phyloP scores from a whole-genome alignment of 2,797 vertebrate genomes.

The Galago senegalensis region DNA sequence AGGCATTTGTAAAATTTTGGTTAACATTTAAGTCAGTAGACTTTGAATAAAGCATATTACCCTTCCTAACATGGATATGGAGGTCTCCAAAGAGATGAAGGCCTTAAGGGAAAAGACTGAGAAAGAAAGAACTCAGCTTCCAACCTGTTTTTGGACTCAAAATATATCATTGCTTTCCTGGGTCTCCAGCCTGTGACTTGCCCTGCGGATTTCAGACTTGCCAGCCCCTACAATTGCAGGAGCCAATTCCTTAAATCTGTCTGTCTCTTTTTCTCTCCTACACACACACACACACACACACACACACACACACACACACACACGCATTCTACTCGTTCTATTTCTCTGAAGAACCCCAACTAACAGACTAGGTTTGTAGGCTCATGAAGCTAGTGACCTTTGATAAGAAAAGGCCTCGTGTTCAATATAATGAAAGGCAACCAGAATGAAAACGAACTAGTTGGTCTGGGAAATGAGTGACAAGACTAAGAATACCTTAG shows the following conservation, averaged over 20 bases:
- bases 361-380: not conserved
- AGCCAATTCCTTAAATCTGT: not conserved
- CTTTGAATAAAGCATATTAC: constrained; percentile 20
- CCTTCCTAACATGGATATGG: not conserved
- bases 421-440: constrained; percentile 62
- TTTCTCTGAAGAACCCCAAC: constrained; percentile 17
- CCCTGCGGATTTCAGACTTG: constrained; percentile 21
- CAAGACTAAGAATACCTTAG: constrained; percentile 79
- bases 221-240: not conserved
- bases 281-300: not conserved
- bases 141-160: not conserved
- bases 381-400: not conserved
- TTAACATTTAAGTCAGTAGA: not conserved
- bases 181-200: not conserved
- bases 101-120: not conserved
- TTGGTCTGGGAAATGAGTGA: constrained; percentile 70
- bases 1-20: not conserved
- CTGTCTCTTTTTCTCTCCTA: not conserved
- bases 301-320: not conserved
- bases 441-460: constrained; percentile 71
- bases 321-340: not conserved
- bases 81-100: not conserved
- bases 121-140: not conserved
- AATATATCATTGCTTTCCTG: not conserved
- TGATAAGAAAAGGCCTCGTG: constrained; percentile 27